Evolutionary conservation across 2,113 vertebrate genomes (phyloP).

Genomic region (Machaerirhynchus nigripectus): DNA sequence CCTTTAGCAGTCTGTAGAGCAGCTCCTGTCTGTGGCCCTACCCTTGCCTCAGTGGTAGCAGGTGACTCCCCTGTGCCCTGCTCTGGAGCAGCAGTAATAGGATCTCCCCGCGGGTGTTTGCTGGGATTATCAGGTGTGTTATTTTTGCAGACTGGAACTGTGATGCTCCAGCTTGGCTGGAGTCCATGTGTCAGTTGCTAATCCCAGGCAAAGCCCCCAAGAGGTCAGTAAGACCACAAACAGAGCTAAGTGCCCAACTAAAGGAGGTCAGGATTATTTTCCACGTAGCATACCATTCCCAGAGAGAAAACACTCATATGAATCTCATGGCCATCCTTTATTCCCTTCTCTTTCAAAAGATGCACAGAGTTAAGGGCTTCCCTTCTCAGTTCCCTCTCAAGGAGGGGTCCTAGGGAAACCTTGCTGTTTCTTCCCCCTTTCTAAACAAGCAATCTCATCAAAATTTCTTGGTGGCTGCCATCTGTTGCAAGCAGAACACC

Average conservation of each 20-base stretch:
- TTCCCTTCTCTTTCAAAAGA: not conserved
- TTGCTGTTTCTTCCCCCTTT: not conserved
- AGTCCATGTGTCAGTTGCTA: not conserved
- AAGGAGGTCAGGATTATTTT: not conserved
- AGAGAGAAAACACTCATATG: not conserved
- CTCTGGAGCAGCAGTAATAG: not conserved
- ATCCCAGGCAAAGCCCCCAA: not conserved
- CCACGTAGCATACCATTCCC: not conserved
- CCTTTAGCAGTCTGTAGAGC: fast-evolving
- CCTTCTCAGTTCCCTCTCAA: not conserved
- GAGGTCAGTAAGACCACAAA: not conserved
- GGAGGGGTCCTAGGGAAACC: not conserved
- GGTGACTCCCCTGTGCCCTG: not conserved
- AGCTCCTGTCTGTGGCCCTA: not conserved
- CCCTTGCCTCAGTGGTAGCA: not conserved
- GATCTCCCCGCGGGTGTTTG: not conserved
- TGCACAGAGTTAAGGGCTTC: not conserved
- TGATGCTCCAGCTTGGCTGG: not conserved
- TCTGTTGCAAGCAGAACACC: not conserved
- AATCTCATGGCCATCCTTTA: not conserved
- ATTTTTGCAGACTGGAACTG: slow-evolving; percentile 1
- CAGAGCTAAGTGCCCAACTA: not conserved
- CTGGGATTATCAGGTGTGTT: slow-evolving; percentile 7
- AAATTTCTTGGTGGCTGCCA: not conserved
- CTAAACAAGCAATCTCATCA: not conserved